Evolutionary conservation across 2,888 invertebrate genomes (phyloP).

Genomic region (Andrena trimmerana): DNA sequence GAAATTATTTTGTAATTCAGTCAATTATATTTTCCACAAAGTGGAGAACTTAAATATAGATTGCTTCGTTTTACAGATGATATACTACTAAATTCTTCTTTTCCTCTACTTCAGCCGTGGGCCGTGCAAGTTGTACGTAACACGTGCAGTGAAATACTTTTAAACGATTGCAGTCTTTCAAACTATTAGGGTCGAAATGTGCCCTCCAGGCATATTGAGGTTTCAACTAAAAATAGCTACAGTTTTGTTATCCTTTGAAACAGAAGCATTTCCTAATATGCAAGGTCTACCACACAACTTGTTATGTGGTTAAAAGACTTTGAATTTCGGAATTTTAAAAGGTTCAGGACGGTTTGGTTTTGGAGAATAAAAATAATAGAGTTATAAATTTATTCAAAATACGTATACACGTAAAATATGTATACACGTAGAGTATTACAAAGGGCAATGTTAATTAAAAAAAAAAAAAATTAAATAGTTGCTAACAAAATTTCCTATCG

Average conservation of each 20-base stretch:
- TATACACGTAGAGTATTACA: too few species aligned
- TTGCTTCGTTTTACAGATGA: background rate
- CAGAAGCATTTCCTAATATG: background rate
- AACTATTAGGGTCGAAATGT: background rate
- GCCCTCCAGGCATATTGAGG: background rate
- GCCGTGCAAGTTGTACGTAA: background rate
- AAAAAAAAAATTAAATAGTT: too few species aligned
- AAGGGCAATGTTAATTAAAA: too few species aligned
- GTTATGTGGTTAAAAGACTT: background rate
- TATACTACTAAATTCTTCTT: background rate
- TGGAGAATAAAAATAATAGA: too few species aligned
- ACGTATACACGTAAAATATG: too few species aligned
- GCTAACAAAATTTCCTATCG: too few species aligned
- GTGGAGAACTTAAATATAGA: background rate
- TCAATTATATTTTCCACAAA: background rate
- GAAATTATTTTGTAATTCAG: background rate
- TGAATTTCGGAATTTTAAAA: too few species aligned
- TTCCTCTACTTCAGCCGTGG: background rate
- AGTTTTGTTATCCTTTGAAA: background rate
- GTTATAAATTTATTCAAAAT: too few species aligned
- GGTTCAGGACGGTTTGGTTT: too few species aligned
- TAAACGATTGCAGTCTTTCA: background rate
- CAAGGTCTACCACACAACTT: background rate
- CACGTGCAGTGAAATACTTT: background rate
- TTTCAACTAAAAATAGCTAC: background rate